Conservation (phyloP, 2,888 invertebrate genomes). For the Eubasilissa splendida region DNA sequence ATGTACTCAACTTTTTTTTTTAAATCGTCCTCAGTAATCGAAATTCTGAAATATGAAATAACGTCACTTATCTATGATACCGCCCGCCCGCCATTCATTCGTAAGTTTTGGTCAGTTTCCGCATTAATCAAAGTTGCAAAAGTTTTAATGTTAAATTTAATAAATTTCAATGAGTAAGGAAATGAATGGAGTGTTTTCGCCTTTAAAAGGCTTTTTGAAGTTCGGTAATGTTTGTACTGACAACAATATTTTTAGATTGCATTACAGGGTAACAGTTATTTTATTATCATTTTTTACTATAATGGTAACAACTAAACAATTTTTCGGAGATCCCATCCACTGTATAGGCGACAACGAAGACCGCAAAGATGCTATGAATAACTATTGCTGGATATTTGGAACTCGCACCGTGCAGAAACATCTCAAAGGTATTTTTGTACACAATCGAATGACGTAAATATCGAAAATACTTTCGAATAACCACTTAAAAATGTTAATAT, state of each 20-base stretch:
- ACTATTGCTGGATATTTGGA: slow-evolving; percentile 86
- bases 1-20: too few species aligned
- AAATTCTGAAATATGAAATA: too few species aligned
- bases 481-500: not conserved
- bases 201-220: slow-evolving; percentile 79
- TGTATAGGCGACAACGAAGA: slow-evolving; percentile 72
- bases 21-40: too few species aligned
- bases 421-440: slow-evolving; percentile 37
- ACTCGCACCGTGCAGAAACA: slow-evolving; percentile 73
- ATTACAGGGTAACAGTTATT: slow-evolving; percentile 82
- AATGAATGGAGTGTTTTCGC: slow-evolving; percentile 78
- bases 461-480: not conserved
- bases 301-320: slow-evolving; percentile 85
- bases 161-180: too few species aligned
- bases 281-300: slow-evolving; percentile 82
- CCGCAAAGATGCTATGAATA: slow-evolving; percentile 78
- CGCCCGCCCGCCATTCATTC: too few species aligned
- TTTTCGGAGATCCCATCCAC: slow-evolving; percentile 89
- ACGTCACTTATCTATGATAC: too few species aligned
- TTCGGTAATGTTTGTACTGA: slow-evolving; percentile 80
- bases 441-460: too few species aligned
- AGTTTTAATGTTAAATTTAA: too few species aligned
- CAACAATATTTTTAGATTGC: slow-evolving; percentile 82
- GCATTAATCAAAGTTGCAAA: too few species aligned
- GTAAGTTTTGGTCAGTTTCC: too few species aligned